Percentiles rank a stretch among this genome's conserved stretches.
These are phyloP conservation scores for Copidosoma floridanum DNA, from an alignment of 1,140 invertebrate species.

Conservation along the genomic window DNA sequence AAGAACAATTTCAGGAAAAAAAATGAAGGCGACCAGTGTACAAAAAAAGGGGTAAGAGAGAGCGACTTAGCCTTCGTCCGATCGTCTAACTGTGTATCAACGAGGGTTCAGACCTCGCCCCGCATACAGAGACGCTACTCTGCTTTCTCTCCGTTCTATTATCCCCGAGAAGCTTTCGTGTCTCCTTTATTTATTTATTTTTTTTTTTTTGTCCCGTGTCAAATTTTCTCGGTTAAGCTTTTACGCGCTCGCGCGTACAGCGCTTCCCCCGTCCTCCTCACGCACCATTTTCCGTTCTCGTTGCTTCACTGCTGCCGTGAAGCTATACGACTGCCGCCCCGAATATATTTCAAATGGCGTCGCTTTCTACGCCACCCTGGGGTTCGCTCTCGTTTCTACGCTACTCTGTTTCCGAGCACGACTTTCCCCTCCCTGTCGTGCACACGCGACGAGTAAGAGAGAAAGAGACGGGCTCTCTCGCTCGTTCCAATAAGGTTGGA, in stretches of 20 bases:
- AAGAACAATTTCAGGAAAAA: slow-evolving; percentile 3
- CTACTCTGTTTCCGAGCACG: not conserved
- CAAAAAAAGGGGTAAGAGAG: slow-evolving; percentile 3
- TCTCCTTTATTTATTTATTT: too few relatives aligned
- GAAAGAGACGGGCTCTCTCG: slow-evolving; percentile 7
- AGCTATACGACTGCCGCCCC: too few relatives aligned
- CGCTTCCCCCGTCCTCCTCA: not conserved
- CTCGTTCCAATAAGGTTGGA: not conserved
- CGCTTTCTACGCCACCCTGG: not conserved
- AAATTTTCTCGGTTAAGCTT: too few relatives aligned
- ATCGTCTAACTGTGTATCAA: slow-evolving; percentile 45
- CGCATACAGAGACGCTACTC: not conserved
- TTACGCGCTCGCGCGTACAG: not conserved
- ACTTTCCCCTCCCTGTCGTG: too few relatives aligned
- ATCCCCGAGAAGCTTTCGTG: not conserved
- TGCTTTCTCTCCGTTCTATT: not conserved
- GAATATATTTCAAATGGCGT: slow-evolving; percentile 1
- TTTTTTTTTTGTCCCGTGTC: not conserved
- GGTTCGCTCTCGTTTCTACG: not conserved
- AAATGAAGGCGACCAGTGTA: not conserved
- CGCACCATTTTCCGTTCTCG: slow-evolving; percentile 12
- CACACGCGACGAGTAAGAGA: too few relatives aligned
- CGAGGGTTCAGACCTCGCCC: slow-evolving; percentile 9
- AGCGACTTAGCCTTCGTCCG: not conserved
- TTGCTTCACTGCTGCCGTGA: not conserved